These are phyloP conservation scores for Leptocoma aspasia DNA, from an alignment of 2,113 vertebrate species.

Conservation along the genomic window DNA sequence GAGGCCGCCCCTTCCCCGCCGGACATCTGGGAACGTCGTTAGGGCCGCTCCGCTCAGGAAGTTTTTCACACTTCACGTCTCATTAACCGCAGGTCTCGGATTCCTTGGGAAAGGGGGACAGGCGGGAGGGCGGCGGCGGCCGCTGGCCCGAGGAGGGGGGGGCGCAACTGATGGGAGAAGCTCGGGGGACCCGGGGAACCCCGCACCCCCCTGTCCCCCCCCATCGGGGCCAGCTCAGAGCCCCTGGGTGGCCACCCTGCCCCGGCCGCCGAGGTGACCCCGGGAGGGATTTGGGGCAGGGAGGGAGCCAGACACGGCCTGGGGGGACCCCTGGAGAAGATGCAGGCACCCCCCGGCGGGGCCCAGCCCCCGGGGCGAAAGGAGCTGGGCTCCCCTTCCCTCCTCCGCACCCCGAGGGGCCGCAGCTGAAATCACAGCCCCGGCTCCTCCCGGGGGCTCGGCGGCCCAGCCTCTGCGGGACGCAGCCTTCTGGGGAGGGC, in stretches of 20 bases:
- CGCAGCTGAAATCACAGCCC: slow-evolving; percentile 68
- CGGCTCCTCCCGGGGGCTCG: slow-evolving; percentile 59
- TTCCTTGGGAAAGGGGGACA: slow-evolving; percentile 83
- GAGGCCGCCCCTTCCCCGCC: slow-evolving; percentile 52
- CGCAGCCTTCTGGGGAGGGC: slow-evolving; percentile 26
- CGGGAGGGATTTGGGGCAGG: not conserved
- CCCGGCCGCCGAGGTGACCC: not conserved
- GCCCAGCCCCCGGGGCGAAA: not conserved
- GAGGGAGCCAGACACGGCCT: not conserved
- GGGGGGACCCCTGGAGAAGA: not conserved
- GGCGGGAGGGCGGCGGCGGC: not conserved
- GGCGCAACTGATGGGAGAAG: not conserved
- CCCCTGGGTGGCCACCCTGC: not conserved
- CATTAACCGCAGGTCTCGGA: slow-evolving; percentile 89
- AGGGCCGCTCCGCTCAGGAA: slow-evolving; percentile 84
- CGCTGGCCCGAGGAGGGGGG: not conserved
- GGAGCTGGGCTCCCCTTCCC: not conserved
- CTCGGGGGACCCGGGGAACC: not conserved
- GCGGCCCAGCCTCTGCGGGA: slow-evolving; percentile 47
- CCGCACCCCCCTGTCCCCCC: not conserved
- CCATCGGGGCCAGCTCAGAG: not conserved
- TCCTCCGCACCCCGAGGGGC: not conserved
- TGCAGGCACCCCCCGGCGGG: not conserved
- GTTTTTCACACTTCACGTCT: slow-evolving; percentile 98
- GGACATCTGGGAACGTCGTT: slow-evolving; percentile 92